Conservation (phyloP, 2,888 invertebrate genomes). For the Odontocerum albicorne region DNA sequence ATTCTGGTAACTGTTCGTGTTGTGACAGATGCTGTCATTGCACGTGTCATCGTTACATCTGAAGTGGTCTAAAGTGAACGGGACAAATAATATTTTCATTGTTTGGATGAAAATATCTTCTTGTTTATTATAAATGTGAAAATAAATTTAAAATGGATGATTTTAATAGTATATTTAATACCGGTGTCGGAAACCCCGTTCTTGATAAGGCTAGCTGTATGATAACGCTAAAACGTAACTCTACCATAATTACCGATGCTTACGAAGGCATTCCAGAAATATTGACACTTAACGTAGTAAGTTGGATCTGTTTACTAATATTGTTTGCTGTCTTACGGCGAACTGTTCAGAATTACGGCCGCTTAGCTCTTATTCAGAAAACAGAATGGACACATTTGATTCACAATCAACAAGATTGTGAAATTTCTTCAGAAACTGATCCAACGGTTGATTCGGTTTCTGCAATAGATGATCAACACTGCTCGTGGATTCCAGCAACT, state of each 20-base stretch:
- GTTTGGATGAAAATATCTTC: too few relatives aligned
- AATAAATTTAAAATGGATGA: constrained; percentile 1
- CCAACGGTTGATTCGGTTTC: constrained; percentile 58
- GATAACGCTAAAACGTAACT: constrained; percentile 38
- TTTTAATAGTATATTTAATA: constrained; percentile 6
- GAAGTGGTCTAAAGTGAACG: too few relatives aligned
- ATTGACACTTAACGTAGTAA: constrained; percentile 78
- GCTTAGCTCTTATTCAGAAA: constrained; percentile 86
- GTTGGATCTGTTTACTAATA: constrained; percentile 74
- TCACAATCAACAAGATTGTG: constrained; percentile 57
- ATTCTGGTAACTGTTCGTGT: too few relatives aligned
- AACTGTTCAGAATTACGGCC: constrained; percentile 93
- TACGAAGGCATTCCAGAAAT: constrained; percentile 95
- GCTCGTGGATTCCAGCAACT: constrained; percentile 85
- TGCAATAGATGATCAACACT: constrained; percentile 75
- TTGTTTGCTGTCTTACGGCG: constrained; percentile 85
- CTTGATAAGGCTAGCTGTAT: constrained; percentile 18
- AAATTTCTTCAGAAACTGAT: constrained; percentile 52
- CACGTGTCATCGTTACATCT: too few relatives aligned
- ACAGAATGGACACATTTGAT: constrained; percentile 90
- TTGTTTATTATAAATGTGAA: background rate
- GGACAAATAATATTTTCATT: too few relatives aligned
- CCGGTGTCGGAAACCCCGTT: background rate
- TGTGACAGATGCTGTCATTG: constrained; percentile 22
- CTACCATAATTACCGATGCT: constrained; percentile 64